Percentiles rank a stretch among this genome's conserved stretches.
These are phyloP conservation scores for Dermatemys mawii DNA, from an alignment of 2,113 vertebrate species.

Conservation along the genomic window DNA sequence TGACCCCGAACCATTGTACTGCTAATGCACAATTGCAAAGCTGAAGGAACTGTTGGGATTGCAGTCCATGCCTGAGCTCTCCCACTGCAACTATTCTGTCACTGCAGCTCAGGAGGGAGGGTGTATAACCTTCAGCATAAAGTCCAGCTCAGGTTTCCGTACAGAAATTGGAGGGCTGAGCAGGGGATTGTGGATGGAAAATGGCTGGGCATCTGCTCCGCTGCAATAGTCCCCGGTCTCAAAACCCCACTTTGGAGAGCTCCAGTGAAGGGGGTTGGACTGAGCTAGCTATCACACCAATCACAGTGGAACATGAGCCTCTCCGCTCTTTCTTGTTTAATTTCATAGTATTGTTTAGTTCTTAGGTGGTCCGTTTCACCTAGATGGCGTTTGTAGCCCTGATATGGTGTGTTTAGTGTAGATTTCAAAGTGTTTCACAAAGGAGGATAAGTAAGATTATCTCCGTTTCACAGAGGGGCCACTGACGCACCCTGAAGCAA, in stretches of 20 bases:
- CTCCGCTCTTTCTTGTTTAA: background rate
- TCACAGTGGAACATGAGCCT: rapidly evolving
- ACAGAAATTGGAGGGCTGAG: background rate
- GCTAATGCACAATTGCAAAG: background rate
- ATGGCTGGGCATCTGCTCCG: background rate
- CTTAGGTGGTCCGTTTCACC: background rate
- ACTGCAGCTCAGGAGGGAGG: background rate
- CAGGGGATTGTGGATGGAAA: background rate
- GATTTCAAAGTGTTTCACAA: background rate
- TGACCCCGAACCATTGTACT: background rate
- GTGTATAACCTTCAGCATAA: background rate
- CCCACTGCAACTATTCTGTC: background rate
- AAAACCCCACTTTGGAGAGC: background rate
- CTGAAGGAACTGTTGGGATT: rapidly evolving
- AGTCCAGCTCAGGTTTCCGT: too few species aligned
- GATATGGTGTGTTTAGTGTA: background rate
- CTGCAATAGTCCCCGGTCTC: background rate
- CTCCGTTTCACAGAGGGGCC: background rate
- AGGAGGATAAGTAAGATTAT: background rate
- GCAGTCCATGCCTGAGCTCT: background rate
- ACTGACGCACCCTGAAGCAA: background rate
- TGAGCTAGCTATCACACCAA: too few species aligned
- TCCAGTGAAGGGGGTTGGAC: background rate
- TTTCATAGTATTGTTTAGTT: background rate
- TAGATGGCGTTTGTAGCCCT: background rate